Percentiles rank a stretch among this genome's conserved stretches.
Conservation (phyloP, 2,797 vertebrate genomes). For the Sciaenops ocellatus region DNA sequence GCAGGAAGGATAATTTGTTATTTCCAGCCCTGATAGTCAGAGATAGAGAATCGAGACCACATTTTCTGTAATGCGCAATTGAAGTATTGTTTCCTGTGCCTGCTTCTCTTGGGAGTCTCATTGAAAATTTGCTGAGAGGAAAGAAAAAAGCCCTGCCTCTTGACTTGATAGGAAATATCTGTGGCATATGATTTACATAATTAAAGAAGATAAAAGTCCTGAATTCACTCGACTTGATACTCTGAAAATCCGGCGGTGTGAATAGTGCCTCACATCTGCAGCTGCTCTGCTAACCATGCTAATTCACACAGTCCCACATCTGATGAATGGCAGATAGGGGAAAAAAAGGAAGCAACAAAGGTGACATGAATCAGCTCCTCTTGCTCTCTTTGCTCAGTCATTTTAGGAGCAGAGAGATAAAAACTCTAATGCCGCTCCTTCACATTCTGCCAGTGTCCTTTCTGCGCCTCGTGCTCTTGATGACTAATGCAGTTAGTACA, state of each 20-base stretch:
- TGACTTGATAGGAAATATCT: conserved; percentile 77
- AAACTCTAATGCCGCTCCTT: conserved; percentile 46
- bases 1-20: conserved; percentile 6
- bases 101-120: conserved; percentile 54
- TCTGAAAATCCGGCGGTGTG: conserved; percentile 67
- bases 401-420: conserved; percentile 57
- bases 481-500: conserved; percentile 53
- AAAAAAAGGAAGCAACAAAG: conserved; percentile 54
- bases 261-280: conserved; percentile 74
- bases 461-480: conserved; percentile 45
- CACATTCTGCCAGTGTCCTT: conserved; percentile 56
- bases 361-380: conserved; percentile 66
- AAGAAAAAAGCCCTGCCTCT: conserved; percentile 54
- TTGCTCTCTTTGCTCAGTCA: conserved; percentile 55
- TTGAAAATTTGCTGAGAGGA: conserved; percentile 57
- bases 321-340: conserved; percentile 72
- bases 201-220: conserved; percentile 83
- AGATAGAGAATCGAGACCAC: conserved; percentile 18
- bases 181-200: conserved; percentile 84
- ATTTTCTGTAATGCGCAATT: conserved; percentile 47
- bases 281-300: conserved; percentile 74
- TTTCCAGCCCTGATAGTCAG: conserved; percentile 22
- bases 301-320: conserved; percentile 66
- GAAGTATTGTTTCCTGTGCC: conserved; percentile 57
- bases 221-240: conserved; percentile 76